Conservation (phyloP, 2,888 invertebrate genomes). For the Thera britannica region DNA sequence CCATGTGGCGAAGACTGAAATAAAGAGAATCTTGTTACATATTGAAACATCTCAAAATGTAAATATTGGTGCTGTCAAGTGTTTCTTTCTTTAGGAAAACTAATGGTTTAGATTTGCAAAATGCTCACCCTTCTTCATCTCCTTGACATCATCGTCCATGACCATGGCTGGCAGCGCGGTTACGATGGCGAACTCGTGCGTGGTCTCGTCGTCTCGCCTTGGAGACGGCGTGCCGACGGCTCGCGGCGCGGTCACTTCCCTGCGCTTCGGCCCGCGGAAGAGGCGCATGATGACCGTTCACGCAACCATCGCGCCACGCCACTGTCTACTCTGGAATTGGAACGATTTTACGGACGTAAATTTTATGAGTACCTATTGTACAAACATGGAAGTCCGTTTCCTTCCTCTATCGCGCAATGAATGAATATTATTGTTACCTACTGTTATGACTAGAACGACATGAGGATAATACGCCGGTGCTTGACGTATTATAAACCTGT, state of each 20-base stretch:
- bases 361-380: not conserved
- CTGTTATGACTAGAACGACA: not conserved
- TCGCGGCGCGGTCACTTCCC: slow-evolving; percentile 85
- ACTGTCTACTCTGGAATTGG: slow-evolving; percentile 48
- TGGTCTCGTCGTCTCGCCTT: slow-evolving; percentile 75
- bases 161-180: slow-evolving; percentile 91
- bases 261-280: slow-evolving; percentile 87
- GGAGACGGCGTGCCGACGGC: slow-evolving; percentile 74
- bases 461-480: slow-evolving; percentile 5
- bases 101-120: not conserved
- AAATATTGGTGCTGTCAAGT: not conserved
- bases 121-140: slow-evolving; percentile 84
- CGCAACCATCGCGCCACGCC: slow-evolving; percentile 77
- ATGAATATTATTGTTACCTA: slow-evolving; percentile 8
- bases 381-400: slow-evolving; percentile 8
- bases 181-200: slow-evolving; percentile 88
- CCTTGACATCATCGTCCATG: slow-evolving; percentile 88
- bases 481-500: not conserved
- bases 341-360: slow-evolving; percentile 20
- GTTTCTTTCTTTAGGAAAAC: too few relatives aligned
- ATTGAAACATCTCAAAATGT: not conserved
- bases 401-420: slow-evolving; percentile 9
- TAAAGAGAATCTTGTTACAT: slow-evolving; percentile 6
- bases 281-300: slow-evolving; percentile 86
- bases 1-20: slow-evolving; percentile 88